Evolutionary conservation across 2,113 vertebrate genomes (phyloP).

Genomic region (Propithecus coquereli): DNA sequence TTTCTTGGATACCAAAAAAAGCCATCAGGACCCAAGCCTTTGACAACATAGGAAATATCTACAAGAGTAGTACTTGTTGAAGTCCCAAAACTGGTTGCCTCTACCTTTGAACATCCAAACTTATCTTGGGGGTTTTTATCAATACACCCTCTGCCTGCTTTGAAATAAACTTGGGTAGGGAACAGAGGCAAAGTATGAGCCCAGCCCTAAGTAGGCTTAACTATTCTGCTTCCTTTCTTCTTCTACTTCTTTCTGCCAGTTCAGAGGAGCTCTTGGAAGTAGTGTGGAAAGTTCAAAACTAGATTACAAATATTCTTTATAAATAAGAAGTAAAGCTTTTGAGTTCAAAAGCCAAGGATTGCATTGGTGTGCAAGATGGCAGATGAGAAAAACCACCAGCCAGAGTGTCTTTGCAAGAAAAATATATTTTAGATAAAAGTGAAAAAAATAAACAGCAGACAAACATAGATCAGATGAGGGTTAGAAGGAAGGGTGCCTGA

Average conservation of each 20-base stretch:
- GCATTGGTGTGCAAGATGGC: too few relatives aligned
- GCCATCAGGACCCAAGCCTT: not conserved
- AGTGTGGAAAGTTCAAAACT: not conserved
- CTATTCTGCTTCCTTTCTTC: not conserved
- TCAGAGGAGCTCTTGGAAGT: not conserved
- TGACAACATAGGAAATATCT: not conserved
- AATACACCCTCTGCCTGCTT: not conserved
- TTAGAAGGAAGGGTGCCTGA: too few relatives aligned
- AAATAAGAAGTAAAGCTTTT: constrained; percentile 10
- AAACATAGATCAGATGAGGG: too few relatives aligned
- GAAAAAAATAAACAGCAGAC: too few relatives aligned
- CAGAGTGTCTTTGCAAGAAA: too few relatives aligned
- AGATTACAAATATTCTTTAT: not conserved
- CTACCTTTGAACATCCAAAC: not conserved
- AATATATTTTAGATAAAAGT: too few relatives aligned
- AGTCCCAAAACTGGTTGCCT: not conserved
- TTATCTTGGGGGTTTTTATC: not conserved
- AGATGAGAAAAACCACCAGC: too few relatives aligned
- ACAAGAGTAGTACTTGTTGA: not conserved
- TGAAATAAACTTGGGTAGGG: not conserved
- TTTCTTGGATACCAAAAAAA: not conserved
- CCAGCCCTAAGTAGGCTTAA: not conserved
- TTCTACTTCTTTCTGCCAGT: not conserved
- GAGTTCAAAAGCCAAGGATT: not conserved
- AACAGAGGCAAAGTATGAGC: not conserved